Percentiles rank a stretch among this genome's conserved stretches.
Conservation (phyloP, 2,113 vertebrate genomes). For the Thalassarche chlororhynchos region DNA sequence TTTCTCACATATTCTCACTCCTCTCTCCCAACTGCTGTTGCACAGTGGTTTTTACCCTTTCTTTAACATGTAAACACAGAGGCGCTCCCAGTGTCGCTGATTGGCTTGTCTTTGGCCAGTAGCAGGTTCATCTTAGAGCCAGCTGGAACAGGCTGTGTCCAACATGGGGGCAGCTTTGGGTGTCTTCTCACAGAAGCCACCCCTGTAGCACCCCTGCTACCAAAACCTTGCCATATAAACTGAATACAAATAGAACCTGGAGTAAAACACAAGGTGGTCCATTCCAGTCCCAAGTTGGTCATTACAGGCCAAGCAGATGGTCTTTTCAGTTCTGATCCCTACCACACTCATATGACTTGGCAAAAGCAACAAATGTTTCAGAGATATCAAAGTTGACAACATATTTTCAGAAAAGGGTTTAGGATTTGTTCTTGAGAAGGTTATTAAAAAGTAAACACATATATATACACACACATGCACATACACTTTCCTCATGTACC, state of each 20-base stretch:
- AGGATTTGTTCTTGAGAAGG: neutral
- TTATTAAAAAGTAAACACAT: constrained; percentile 24
- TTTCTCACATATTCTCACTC: neutral
- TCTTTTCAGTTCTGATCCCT: neutral
- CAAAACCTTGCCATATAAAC: neutral
- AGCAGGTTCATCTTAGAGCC: neutral
- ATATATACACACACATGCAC: neutral
- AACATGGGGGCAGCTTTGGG: neutral
- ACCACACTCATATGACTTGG: neutral
- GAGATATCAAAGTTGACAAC: neutral
- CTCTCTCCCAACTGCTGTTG: neutral
- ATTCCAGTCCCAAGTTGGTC: neutral
- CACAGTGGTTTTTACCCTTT: neutral
- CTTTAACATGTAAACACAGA: neutral
- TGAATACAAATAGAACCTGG: neutral
- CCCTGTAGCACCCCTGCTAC: neutral
- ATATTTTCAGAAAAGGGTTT: neutral
- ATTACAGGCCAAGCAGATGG: neutral
- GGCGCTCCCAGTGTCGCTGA: rapidly evolving
- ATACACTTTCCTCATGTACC: neutral
- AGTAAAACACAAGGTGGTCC: neutral
- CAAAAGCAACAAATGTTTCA: neutral
- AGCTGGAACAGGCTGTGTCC: neutral
- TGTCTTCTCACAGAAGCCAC: neutral
- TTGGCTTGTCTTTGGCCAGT: neutral